Percentiles rank a stretch among this genome's conserved stretches.
phyloP scores from a whole-genome alignment of 2,797 vertebrate species.

The Sebastes vulpes region DNA sequence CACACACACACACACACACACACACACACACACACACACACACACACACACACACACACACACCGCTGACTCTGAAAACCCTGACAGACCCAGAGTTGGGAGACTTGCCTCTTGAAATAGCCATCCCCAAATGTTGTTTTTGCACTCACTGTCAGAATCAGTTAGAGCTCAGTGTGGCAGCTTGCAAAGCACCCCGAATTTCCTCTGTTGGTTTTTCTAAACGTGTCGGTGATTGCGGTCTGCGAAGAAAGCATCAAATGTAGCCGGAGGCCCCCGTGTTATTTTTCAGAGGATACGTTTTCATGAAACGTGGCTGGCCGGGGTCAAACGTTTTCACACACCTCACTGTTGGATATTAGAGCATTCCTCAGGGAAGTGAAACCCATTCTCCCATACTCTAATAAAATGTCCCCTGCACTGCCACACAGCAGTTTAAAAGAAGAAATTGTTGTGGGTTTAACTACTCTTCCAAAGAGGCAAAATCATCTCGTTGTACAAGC shows the following conservation, averaged over 20 bases:
- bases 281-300: not conserved
- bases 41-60: not conserved
- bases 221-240: constrained; percentile 3
- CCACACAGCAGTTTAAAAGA: not conserved
- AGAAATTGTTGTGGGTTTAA: not conserved
- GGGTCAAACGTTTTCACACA: constrained; percentile 20
- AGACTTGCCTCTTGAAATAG: not conserved
- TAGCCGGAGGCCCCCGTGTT: not conserved
- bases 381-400: accelerated
- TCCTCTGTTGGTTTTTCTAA: not conserved
- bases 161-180: not conserved
- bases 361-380: not conserved
- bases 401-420: not conserved
- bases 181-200: not conserved
- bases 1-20: not conserved
- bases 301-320: not conserved
- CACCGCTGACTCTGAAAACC: not conserved
- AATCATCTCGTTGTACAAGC: constrained; percentile 12
- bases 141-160: constrained; percentile 11
- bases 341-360: not conserved
- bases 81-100: not conserved
- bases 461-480: not conserved
- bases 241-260: constrained; percentile 8
- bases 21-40: not conserved
- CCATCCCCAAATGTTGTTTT: not conserved